Base-by-base conservation (phyloP, 2,797 vertebrate species). In the Champsocephalus esox region DNA sequence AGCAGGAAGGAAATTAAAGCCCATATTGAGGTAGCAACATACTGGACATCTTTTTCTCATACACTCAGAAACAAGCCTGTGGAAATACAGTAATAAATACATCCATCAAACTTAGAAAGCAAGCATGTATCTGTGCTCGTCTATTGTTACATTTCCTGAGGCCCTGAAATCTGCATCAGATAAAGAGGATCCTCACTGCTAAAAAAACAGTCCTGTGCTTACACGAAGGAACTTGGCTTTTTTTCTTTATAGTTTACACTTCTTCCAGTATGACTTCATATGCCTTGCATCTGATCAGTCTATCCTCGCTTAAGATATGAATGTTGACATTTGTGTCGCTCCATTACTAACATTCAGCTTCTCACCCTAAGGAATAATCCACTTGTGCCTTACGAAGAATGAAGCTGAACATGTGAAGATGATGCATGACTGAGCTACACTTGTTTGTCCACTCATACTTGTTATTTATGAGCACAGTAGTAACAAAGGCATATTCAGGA, bases 371-470 rank as follows among this genome's bases (percentile, higher is more conserved):
- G 93, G 96, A 95, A 96, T 94, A 95, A 95, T 93, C 93, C 95
- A 94, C 94, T 64, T 56, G 97, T 99, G 98, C 98, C 97, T 98
- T 99, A 98, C 91, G 92, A 92, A 92, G 80, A 89, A 94, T 91
- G 87, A 78, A 55, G 56, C n/a, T 21, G 57, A 89, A 94, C 94
- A 86, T 94, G 93, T 79, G 93, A 89, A 82, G 59, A 83, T 54
- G 83, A 89, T 79, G 63, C 90, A 82, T 77, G 87, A 89, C 84
- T 60, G 59, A 60, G 73, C 32, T 74, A 19, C 0, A 3, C 57
- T 72, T 67, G 38, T 75, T 45, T 41, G 48, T 84, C 73, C 65
- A 51, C 72, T 75, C 44, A 13, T 57, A 49, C 49, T 50, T 80
- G 73, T 86, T 87, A 82, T 52, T 67, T 41, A 79, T 68, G 58